These are phyloP conservation scores for Miltochrista miniata DNA, from an alignment of 2,888 invertebrate species.

Conservation along the genomic window DNA sequence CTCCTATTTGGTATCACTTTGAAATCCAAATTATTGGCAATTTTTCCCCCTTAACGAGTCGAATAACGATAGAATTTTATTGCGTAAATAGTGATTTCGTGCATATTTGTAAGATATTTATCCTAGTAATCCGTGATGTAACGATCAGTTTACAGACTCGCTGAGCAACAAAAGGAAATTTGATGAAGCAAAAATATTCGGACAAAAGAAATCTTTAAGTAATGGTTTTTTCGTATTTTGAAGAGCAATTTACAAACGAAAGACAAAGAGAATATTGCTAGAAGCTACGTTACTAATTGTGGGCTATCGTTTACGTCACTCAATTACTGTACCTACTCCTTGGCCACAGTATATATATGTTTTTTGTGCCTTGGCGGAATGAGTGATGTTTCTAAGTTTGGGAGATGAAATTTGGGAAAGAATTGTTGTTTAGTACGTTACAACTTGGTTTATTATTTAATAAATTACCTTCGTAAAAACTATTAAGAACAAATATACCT, in stretches of 20 bases:
- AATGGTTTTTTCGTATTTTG: background rate
- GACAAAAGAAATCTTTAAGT: background rate
- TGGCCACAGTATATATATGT: too few species aligned
- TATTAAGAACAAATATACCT: background rate
- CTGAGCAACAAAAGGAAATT: background rate
- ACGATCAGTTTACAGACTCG: background rate
- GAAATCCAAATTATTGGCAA: conserved; percentile 29
- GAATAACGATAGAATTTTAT: conserved; percentile 19
- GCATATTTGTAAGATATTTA: too few species aligned
- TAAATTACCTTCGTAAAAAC: background rate
- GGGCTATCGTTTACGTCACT: background rate
- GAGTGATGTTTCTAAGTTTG: background rate
- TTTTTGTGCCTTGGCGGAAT: background rate
- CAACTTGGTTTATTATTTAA: background rate
- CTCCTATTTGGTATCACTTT: conserved; percentile 30
- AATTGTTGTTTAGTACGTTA: too few species aligned
- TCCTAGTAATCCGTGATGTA: too few species aligned
- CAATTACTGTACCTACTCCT: too few species aligned
- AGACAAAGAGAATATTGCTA: background rate
- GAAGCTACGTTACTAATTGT: background rate
- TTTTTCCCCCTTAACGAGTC: conserved; percentile 25
- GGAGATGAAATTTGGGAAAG: background rate
- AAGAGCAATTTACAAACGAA: background rate
- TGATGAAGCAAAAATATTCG: background rate
- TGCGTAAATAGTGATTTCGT: conserved; percentile 26